Evolutionary conservation across 2,113 vertebrate species (phyloP).

Genomic region (Galeopterus variegatus): DNA sequence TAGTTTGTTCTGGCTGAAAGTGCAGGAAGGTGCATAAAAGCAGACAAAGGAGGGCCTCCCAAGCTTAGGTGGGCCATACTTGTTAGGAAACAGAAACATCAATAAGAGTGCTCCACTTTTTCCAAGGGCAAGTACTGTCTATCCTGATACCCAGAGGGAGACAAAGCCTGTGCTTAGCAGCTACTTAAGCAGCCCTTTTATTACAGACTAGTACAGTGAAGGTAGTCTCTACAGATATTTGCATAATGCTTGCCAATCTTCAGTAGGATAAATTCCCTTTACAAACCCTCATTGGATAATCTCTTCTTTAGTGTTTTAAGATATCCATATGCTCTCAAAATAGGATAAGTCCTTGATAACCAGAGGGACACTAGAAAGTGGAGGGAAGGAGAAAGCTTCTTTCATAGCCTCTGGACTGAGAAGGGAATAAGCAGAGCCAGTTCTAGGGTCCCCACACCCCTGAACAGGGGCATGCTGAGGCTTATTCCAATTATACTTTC

Average conservation of each 20-base stretch:
- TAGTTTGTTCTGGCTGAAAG: not conserved
- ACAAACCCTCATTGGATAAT: not conserved
- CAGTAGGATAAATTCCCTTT: not conserved
- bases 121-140: not conserved
- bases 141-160: not conserved
- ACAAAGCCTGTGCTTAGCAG: rapidly evolving
- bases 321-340: not conserved
- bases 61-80: not conserved
- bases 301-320: not conserved
- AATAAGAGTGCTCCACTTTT: not conserved
- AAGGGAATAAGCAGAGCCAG: not conserved
- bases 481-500: not conserved
- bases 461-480: not conserved
- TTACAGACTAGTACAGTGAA: not conserved
- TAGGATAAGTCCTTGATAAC: not conserved
- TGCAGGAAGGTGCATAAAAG: not conserved
- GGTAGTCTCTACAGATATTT: not conserved
- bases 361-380: not conserved
- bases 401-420: not conserved
- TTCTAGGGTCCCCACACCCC: not conserved
- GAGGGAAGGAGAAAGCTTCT: not conserved
- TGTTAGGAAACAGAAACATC: not conserved
- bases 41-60: not conserved
- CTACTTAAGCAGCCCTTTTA: not conserved
- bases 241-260: not conserved